A percentile compares a stretch with the other conserved stretches of the same genome.
These are phyloP conservation scores for Chloroceryle inda DNA, from an alignment of 2,797 vertebrate species.

Conservation along the genomic window DNA sequence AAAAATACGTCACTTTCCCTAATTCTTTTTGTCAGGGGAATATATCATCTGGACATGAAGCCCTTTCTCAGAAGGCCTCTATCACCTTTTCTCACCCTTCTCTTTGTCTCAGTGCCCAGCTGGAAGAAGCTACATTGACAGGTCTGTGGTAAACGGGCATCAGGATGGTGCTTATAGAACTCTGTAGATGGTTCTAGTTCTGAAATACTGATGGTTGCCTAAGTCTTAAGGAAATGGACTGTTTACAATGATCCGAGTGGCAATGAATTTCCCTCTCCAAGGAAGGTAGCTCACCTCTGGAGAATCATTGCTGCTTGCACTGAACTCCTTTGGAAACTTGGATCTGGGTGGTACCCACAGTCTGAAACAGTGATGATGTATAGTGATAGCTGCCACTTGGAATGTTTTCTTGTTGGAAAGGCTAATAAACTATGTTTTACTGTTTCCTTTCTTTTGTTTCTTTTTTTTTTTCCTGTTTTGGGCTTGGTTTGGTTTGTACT, in stretches of 20 bases:
- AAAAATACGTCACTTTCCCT: slow-evolving; percentile 30
- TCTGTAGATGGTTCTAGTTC: background rate
- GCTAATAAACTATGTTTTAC: background rate
- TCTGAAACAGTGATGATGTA: background rate
- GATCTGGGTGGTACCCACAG: background rate
- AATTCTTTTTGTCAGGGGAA: slow-evolving; percentile 34
- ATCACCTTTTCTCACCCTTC: background rate
- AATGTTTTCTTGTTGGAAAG: background rate
- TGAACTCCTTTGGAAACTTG: background rate
- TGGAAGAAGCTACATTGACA: background rate
- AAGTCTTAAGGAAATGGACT: background rate
- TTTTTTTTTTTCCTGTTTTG: background rate
- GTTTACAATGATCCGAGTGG: background rate
- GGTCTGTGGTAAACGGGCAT: background rate
- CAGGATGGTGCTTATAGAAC: background rate
- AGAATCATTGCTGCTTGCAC: background rate
- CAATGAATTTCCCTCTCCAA: background rate
- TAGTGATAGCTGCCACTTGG: background rate
- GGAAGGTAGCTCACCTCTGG: background rate
- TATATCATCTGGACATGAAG: background rate
- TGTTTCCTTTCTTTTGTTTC: background rate
- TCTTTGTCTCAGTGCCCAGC: background rate
- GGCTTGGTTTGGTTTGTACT: fast-evolving
- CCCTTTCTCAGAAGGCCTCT: background rate
- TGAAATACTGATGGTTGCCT: background rate